These are phyloP conservation scores for Uria aalge DNA, from an alignment of 2,113 vertebrate species.

Conservation along the genomic window DNA sequence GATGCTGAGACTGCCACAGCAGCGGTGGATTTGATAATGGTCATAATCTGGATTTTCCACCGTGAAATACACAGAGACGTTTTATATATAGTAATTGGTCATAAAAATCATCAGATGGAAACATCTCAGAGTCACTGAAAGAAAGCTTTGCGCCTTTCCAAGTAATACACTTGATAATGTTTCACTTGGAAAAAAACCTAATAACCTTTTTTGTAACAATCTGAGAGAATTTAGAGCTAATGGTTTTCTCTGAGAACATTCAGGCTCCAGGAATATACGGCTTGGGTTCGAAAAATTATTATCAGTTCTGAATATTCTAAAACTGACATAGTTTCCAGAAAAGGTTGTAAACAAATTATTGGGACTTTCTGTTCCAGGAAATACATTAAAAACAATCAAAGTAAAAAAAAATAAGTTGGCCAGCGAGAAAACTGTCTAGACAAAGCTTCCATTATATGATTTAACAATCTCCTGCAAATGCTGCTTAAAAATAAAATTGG, in stretches of 20 bases:
- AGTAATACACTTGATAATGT: background rate
- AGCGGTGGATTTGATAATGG: background rate
- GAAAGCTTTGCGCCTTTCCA: background rate
- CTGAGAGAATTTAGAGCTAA: background rate
- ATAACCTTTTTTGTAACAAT: background rate
- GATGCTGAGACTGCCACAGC: background rate
- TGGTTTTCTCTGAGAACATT: background rate
- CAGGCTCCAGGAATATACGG: background rate
- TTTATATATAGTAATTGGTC: background rate
- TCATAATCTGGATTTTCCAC: background rate
- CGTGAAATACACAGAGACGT: background rate
- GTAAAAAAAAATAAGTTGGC: background rate
- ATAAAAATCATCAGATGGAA: background rate
- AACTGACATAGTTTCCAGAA: conserved; percentile 4
- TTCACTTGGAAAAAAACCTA: background rate
- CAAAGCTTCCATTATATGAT: conserved; percentile 43
- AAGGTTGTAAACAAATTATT: conserved; percentile 54
- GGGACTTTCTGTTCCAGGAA: conserved; percentile 15
- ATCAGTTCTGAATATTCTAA: background rate
- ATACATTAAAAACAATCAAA: conserved; percentile 37
- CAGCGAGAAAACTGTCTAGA: conserved; percentile 47
- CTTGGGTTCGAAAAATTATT: background rate
- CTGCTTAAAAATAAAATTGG: conserved; percentile 39
- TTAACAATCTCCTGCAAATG: conserved; percentile 41
- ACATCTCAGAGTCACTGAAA: background rate